These are phyloP conservation scores for Heliconius melpomene DNA, from an alignment of 1,140 invertebrate species.

Conservation along the genomic window DNA sequence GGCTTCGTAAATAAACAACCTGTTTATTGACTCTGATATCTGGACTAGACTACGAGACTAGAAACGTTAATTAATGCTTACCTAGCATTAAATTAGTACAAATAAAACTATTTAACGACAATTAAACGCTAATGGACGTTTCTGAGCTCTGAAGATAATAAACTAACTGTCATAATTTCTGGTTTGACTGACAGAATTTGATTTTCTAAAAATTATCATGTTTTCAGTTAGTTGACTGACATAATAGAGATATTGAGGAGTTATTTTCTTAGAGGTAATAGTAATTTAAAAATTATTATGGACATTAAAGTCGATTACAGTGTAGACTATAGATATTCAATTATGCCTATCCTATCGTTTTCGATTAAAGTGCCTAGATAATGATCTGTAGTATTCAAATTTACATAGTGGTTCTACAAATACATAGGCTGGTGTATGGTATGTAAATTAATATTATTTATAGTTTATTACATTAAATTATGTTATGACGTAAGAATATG, in stretches of 20 bases:
- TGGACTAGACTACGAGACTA: neutral
- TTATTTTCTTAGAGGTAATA: neutral
- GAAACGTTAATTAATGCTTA: neutral
- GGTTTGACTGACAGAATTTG: neutral
- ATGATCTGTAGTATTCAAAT: slow-evolving; percentile 5
- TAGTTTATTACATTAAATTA: neutral
- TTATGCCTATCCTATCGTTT: slow-evolving; percentile 14
- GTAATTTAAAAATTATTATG: neutral
- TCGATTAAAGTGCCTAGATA: slow-evolving; percentile 12
- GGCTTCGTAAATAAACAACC: neutral
- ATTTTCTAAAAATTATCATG: neutral
- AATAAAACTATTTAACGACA: neutral
- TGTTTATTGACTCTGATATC: neutral
- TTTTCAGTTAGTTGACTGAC: neutral
- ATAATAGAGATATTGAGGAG: neutral
- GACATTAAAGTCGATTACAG: slow-evolving; percentile 6
- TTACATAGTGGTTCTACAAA: slow-evolving; percentile 13
- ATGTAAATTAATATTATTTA: neutral
- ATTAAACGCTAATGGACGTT: neutral
- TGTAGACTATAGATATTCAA: slow-evolving; percentile 11
- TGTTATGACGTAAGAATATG: neutral
- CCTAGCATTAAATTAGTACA: neutral
- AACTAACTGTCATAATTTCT: neutral
- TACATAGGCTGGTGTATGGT: neutral
- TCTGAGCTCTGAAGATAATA: neutral